Conservation (phyloP, 2,797 vertebrate species). For the Setipinna tenuifilis region DNA sequence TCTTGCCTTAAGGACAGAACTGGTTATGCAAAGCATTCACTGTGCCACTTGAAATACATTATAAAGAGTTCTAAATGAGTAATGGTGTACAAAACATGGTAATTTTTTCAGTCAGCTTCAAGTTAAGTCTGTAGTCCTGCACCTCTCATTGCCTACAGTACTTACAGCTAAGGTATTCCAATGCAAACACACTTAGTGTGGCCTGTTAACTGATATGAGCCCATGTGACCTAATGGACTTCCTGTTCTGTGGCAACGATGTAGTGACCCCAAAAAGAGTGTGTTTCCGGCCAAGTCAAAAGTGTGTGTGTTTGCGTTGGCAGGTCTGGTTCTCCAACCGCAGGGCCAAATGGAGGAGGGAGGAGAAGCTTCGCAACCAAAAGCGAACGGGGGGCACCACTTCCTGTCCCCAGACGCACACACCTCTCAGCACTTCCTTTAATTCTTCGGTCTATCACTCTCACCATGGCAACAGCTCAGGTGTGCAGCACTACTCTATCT, state of each 20-base stretch:
- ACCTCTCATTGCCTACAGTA: background rate
- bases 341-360: constrained; percentile 89
- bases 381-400: constrained; percentile 76
- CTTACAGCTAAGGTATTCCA: background rate
- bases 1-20: too few relatives aligned
- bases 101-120: too few relatives aligned
- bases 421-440: constrained; percentile 80
- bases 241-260: background rate
- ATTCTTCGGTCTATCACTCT: constrained; percentile 80
- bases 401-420: constrained; percentile 79
- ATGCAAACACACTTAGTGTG: background rate
- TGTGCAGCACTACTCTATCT: constrained; percentile 44
- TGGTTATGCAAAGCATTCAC: too few relatives aligned
- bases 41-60: too few relatives aligned
- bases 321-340: constrained; percentile 81
- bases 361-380: constrained; percentile 86
- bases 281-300: too few relatives aligned
- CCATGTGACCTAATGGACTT: background rate
- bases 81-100: too few relatives aligned
- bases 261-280: background rate
- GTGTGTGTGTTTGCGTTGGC: too few relatives aligned
- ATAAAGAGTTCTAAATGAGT: too few relatives aligned
- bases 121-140: too few relatives aligned
- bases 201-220: background rate
- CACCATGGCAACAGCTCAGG: constrained; percentile 79